Conservation (phyloP, 2,797 vertebrate species). For the Molossus molossus region DNA sequence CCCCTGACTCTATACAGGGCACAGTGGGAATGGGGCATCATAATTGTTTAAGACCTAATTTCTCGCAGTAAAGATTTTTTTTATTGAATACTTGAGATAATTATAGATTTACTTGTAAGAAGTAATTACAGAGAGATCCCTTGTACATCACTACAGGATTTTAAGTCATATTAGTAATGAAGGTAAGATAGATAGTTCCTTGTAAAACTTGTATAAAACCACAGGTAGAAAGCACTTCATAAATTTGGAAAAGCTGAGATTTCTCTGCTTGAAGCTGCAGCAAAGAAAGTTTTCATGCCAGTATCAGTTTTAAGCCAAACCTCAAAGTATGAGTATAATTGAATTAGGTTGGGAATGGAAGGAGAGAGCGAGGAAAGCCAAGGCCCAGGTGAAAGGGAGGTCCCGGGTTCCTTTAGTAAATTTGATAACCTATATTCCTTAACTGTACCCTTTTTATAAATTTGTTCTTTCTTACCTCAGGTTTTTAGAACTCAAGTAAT, state of each 20-base stretch:
- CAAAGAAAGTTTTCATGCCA: neutral
- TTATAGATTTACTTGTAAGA: slow-evolving; percentile 49
- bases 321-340: neutral
- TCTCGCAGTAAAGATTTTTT: slow-evolving; percentile 20
- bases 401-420: neutral
- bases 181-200: slow-evolving; percentile 32
- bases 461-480: slow-evolving; percentile 11
- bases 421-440: neutral
- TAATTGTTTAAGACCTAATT: neutral
- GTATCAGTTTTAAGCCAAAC: slow-evolving; percentile 17
- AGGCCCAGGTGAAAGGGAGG: neutral
- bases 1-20: neutral
- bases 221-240: neutral
- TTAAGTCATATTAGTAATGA: slow-evolving; percentile 57
- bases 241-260: neutral
- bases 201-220: slow-evolving; percentile 20
- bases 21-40: neutral
- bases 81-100: neutral
- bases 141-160: slow-evolving; percentile 55
- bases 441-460: neutral
- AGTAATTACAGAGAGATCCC: slow-evolving; percentile 28
- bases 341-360: neutral
- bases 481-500: slow-evolving; percentile 14
- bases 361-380: neutral
- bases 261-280: neutral